Conservation (phyloP, 2,113 vertebrate species). For the Narcine bancroftii region DNA sequence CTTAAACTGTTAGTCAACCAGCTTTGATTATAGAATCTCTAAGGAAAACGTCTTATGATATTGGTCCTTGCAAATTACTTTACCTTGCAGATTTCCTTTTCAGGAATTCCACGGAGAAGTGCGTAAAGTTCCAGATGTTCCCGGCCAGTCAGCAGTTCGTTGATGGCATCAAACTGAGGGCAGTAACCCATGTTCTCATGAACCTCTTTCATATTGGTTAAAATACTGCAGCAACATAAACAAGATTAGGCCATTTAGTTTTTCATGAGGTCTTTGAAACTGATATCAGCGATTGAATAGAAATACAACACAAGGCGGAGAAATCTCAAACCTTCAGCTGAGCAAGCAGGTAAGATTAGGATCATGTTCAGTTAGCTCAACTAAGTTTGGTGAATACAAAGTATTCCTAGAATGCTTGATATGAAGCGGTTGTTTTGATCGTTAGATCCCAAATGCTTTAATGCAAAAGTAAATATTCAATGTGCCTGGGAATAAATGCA, state of each 20-base stretch:
- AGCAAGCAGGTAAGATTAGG: not conserved
- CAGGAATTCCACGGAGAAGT: slow-evolving; percentile 82
- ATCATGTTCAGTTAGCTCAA: not conserved
- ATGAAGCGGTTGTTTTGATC: not conserved
- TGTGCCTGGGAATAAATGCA: not conserved
- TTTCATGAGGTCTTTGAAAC: not conserved
- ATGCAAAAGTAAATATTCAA: not conserved
- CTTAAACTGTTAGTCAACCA: not conserved
- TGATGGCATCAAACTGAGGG: slow-evolving; percentile 93
- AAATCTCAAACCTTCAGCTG: not conserved
- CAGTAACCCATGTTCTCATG: slow-evolving; percentile 96
- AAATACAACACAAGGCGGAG: not conserved
- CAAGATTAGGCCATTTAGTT: not conserved
- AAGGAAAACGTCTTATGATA: not conserved
- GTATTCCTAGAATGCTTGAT: not conserved
- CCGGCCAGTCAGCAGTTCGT: slow-evolving; percentile 85
- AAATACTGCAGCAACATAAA: slow-evolving; percentile 59
- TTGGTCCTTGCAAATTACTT: slow-evolving; percentile 2
- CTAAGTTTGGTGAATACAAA: not conserved
- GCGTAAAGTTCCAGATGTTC: slow-evolving; percentile 95
- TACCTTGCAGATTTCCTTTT: slow-evolving; percentile 88
- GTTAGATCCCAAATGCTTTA: not conserved
- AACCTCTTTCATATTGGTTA: slow-evolving; percentile 80
- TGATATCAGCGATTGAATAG: not conserved
- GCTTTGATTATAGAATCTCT: not conserved